Evolutionary conservation across 1,140 invertebrate species (phyloP), one percentile per base, ranked within the genome.

Genomic region (Drosophila pseudoobscura): DNA sequence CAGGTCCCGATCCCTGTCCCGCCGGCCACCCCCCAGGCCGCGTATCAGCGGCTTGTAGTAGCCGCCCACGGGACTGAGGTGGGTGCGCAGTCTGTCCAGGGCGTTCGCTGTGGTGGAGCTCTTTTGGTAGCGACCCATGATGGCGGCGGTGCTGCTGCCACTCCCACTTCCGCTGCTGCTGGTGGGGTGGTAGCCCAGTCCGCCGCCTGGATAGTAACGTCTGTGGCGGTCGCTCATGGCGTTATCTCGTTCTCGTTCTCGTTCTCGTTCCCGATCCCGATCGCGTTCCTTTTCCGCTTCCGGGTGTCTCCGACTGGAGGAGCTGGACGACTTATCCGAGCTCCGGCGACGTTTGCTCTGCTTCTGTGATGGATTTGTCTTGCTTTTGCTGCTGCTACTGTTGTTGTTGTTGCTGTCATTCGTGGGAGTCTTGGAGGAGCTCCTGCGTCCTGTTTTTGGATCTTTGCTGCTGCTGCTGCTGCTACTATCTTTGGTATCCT

Each of bases 1-100:
- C 49, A 62, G 69, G 29, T 85, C 78, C n/a, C 65, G 65, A 15
- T 69, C 65, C 0, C 65, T 39, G 35, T 39, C 50, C 13, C 76
- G 52, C 43, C 79, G 72, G 50, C 74, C 76, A 17, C 68, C 68
- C 41, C 77, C 85, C 49, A 91, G 55, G 29, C 84, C 87, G 3
- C 90, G 78, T 54, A 91, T 85, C 7, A 91, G 29, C 2, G 91
- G 91, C 64, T 91, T 92, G 53, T 91, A 92, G 73, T 92, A 91
- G n/a, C 80, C 64, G 9, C 75, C 63, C 35, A 91, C 82, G 15
- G 91, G 91, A 53, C 91, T 91, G n/a, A 91, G 60, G 77, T 91
- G 89, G 45, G 83, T 84, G 13, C 90, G 89, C 63, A 92, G 55
- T 52, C 91, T 83, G 83, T 90, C 89, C 39, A 91, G 71, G n/a